Base-by-base conservation (phyloP, 2,797 vertebrate species). In the Eremophila alpestris region DNA sequence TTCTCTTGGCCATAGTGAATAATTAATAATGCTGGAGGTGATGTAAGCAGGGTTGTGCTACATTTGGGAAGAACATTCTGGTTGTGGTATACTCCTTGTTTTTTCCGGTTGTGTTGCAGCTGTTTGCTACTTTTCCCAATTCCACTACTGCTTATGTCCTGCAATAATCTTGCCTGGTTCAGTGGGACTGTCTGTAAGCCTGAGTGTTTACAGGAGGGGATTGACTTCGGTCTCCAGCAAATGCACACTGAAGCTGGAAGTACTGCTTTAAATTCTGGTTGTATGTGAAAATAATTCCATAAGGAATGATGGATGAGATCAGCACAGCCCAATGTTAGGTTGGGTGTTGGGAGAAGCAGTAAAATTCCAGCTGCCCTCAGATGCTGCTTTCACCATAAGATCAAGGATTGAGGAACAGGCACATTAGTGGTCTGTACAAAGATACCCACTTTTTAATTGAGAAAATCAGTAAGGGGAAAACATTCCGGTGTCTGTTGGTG, bases 1-100 rank as follows among this genome's bases (percentile, higher is more conserved):
- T 87, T 89, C 38, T 89, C 20, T 45, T 89, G 75, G 54, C 71
- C 48, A 1, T 24, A 43, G 84, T 95, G 89, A 96, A 96, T 94
- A 94, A 94, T 93, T 94, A 90, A 90, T 96, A 68, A 78, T 54
- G 54, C 80, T 93, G 71, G 82, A 83, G 91, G 69, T 94, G 93
- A 92, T 87, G 93, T 92, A 93, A 96, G 69, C 75, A 77, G 68
- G 62, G 27, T 46, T 93, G 89, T 95, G 79, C 87, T 91, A 40
- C 93, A 64, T 94, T 96, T 94, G 93, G 54, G 76, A 86, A 89
- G 89, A 89, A 91, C 34, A 17, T 96, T 95, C 85, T 91, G 41
- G 58, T 74, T 94, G 89, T 89, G 77, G 80, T 84, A 36, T 76
- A 38, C n/a, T 92, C 26, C 19, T 75, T 93, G 87, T 60, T 94